These are phyloP conservation scores for Cyclargus thomasi DNA, from an alignment of 1,140 invertebrate species.

Conservation along the genomic window DNA sequence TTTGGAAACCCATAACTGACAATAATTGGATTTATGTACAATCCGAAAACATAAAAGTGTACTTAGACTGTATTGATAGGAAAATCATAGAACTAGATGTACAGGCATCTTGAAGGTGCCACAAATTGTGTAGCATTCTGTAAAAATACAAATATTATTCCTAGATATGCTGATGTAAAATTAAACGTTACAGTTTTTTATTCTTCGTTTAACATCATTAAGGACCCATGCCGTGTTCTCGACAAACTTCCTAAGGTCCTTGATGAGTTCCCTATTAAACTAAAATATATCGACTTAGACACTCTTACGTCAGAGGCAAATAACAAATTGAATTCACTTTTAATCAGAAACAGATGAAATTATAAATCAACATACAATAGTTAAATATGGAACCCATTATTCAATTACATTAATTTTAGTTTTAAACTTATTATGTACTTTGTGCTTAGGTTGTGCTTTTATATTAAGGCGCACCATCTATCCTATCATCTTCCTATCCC, in stretches of 20 bases:
- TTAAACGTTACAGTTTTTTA: constrained; percentile 16
- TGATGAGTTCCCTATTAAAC: constrained; percentile 23
- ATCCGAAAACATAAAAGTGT: constrained; percentile 3
- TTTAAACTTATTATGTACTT: not conserved
- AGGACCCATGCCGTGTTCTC: constrained; percentile 24
- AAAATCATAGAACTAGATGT: too few species aligned
- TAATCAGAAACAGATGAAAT: constrained; percentile 12
- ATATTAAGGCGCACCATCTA: not conserved
- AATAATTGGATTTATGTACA: constrained; percentile 21
- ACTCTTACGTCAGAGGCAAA: constrained; percentile 21
- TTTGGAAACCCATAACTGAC: constrained; percentile 12
- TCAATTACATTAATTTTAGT: constrained; percentile 3
- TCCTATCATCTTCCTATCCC: too few species aligned
- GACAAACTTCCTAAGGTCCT: constrained; percentile 14
- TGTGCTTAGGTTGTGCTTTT: not conserved
- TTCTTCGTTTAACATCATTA: constrained; percentile 29
- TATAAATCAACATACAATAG: constrained; percentile 5
- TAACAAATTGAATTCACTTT: constrained; percentile 15
- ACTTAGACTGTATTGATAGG: not conserved
- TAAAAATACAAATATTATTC: constrained; percentile 24
- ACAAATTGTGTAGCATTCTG: constrained; percentile 24
- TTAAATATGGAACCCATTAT: constrained; percentile 17
- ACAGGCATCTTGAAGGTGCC: too few species aligned
- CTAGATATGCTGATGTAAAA: constrained; percentile 17
- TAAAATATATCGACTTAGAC: constrained; percentile 23